Conservation (phyloP, 2,888 invertebrate genomes). For the Tinea semifulvella region DNA sequence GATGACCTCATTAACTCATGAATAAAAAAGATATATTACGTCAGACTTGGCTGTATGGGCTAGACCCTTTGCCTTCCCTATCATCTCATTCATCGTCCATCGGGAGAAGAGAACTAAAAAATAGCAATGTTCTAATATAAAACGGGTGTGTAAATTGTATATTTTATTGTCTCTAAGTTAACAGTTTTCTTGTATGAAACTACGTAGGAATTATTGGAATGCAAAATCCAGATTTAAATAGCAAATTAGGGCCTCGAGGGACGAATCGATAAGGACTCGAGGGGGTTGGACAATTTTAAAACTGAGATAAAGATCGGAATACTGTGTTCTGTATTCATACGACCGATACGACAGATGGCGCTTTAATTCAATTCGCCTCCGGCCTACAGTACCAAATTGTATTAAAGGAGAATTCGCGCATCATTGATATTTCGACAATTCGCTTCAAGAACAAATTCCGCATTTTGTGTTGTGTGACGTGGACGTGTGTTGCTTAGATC, state of each 20-base stretch:
- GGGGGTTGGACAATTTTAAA: constrained; percentile 63
- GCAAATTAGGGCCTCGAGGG: constrained; percentile 47
- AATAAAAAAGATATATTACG: too few species aligned
- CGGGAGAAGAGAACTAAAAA: too few species aligned
- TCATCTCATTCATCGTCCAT: too few species aligned
- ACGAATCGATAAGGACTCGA: constrained; percentile 55
- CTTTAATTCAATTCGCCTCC: constrained; percentile 63
- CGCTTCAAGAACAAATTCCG: constrained; percentile 35
- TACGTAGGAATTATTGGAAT: neutral
- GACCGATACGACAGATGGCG: constrained; percentile 60
- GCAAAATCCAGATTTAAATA: constrained; percentile 22
- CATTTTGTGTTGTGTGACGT: constrained; percentile 26
- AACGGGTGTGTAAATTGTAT: too few species aligned
- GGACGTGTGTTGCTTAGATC: constrained; percentile 20
- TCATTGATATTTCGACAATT: constrained; percentile 65
- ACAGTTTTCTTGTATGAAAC: too few species aligned
- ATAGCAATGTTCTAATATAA: too few species aligned
- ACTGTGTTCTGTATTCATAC: constrained; percentile 58
- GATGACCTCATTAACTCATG: too few species aligned
- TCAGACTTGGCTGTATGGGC: too few species aligned
- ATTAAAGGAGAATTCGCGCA: constrained; percentile 63
- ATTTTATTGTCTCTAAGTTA: too few species aligned
- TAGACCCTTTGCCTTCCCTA: too few species aligned
- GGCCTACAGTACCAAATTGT: constrained; percentile 61
- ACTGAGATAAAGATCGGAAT: constrained; percentile 62